Evolutionary conservation across 2,113 vertebrate species (phyloP), one percentile per base, ranked within the genome.

Genomic region (Uria aalge): DNA sequence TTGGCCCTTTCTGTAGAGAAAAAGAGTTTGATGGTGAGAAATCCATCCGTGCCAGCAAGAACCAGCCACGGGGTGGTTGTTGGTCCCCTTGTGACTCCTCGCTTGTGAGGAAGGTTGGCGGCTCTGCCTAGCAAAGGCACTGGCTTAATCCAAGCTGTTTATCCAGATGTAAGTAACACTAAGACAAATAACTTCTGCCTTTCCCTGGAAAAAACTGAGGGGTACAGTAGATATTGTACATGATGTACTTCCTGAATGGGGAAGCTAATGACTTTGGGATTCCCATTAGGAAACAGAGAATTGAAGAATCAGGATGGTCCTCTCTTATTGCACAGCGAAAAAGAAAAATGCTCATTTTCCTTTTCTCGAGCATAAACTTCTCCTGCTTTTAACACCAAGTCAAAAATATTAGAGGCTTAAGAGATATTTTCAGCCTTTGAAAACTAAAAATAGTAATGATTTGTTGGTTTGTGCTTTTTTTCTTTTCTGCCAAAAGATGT

Each of bases 11-110:
- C 32, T 18, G 20, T n/a, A 64, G 30, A 32, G 30, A 27, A 34
- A 30, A 41, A 48, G 11, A 18, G 11, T 72, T 47, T 87, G 34
- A 36, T 34, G 55, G 34, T 38, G 16, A 53, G 30, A 75, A 79
- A 60, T 79, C 14, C 0, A 0, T 15, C 45, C 0, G 1, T 52
- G 41, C 16, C 23, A 50, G 59, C 36, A 52, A 73, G 81, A 77
- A 30, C 22, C 21, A 77, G 41, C 6, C 22, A 3, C 3, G 3
- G 20, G 13, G 12, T 23, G 32, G 43, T 12, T 75, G 5, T 32
- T 63, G 48, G 38, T 57, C 59, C 38, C 45, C 26, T 56, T 48
- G 45, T 8, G 32, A n/a, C 20, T 92, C 8, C 23, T 38, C 0
- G 0, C 23, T 52, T 40, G 23, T 8, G 10, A 29, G 36, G 27